A percentile compares a stretch with the other conserved stretches of the same genome.
Evolutionary conservation across 2,888 invertebrate species (phyloP).

Genomic region (Ectemnius lituratus): DNA sequence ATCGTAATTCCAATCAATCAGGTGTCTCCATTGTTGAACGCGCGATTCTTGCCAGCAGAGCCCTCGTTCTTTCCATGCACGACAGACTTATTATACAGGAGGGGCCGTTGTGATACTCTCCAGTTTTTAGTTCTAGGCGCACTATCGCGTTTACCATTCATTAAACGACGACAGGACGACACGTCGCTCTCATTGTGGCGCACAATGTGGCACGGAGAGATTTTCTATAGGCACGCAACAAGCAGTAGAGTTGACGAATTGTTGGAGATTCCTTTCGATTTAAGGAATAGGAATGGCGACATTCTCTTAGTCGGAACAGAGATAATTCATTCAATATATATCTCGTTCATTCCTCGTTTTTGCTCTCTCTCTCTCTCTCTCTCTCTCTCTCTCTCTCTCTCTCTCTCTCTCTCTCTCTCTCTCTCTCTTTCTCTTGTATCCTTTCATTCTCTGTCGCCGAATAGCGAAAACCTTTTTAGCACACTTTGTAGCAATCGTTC

Average conservation of each 20-base stretch:
- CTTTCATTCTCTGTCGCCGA: slow-evolving; percentile 32
- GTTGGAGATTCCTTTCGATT: not conserved
- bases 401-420: slow-evolving; percentile 9
- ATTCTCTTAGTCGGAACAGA: no score
- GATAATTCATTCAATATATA: no score
- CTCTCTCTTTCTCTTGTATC: slow-evolving; percentile 1
- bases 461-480: slow-evolving; percentile 36
- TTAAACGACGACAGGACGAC: no score
- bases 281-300: no score
- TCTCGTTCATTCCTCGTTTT: slow-evolving; percentile 3
- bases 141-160: no score
- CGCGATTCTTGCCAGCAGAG: slow-evolving; percentile 3
- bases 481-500: slow-evolving; percentile 43
- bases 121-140: no score
- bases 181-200: not conserved
- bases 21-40: not conserved
- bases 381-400: slow-evolving; percentile 7
- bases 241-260: not conserved
- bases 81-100: not conserved
- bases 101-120: not conserved
- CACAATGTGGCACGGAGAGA: slow-evolving; percentile 12
- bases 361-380: slow-evolving; percentile 8
- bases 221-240: not conserved
- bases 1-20: no score
- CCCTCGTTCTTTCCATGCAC: not conserved